Conservation (phyloP, 2,888 invertebrate genomes). For the Erebia palarica region DNA sequence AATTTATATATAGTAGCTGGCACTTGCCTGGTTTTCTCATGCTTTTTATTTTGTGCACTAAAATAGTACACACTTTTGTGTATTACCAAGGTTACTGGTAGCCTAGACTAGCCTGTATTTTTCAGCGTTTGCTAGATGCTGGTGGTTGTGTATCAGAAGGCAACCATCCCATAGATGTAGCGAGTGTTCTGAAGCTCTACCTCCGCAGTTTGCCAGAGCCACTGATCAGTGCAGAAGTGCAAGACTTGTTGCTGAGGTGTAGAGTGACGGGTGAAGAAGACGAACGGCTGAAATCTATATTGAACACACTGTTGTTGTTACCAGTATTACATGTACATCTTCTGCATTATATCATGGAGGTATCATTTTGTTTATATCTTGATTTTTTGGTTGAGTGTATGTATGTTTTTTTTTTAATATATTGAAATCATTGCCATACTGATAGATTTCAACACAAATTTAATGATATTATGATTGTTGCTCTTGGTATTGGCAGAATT, state of each 20-base stretch:
- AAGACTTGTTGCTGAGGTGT: conserved; percentile 89
- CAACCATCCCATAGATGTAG: conserved; percentile 92
- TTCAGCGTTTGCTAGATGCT: conserved; percentile 86
- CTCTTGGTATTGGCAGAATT: no score
- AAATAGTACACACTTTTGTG: no score
- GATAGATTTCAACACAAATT: no score
- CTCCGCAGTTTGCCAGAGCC: conserved; percentile 93
- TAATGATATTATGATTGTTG: no score
- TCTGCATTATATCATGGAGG: conserved; percentile 91
- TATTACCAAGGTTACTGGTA: not conserved
- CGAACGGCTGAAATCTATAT: conserved; percentile 83
- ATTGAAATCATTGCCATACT: not conserved
- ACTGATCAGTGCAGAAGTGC: conserved; percentile 87
- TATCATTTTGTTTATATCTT: conserved; percentile 48
- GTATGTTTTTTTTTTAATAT: not conserved
- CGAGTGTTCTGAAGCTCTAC: conserved; percentile 92
- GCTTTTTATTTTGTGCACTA: no score
- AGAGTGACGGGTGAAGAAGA: conserved; percentile 81
- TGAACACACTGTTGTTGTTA: conserved; percentile 87
- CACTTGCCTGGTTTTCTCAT: no score
- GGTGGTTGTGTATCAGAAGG: conserved; percentile 87
- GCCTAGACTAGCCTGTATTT: not conserved
- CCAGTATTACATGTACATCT: conserved; percentile 90
- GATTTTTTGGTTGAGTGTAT: no score
- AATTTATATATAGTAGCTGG: no score